Evolutionary conservation across 2,888 invertebrate species (phyloP), one percentile per base, ranked within the genome.

Genomic region (Pollenia angustigena): DNA sequence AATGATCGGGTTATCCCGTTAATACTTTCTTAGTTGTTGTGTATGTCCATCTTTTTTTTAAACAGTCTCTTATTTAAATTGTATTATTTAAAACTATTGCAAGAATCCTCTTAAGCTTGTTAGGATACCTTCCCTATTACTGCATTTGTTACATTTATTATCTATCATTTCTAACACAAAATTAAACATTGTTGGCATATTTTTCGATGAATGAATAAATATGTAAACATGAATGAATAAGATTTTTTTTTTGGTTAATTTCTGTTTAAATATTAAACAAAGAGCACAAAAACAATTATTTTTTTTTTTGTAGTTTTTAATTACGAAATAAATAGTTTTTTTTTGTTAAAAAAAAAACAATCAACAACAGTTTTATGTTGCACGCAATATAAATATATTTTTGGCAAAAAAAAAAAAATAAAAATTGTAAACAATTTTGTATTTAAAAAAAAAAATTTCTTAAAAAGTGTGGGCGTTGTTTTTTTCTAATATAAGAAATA

Each of bases 181-280:
- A 52, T 60, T 18, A 62, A 76, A 66, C 66, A 18, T 12, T 72
- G 69, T 75, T 86, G 82, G 82, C 85, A 86, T 82, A 84, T 80
- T 68, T 85, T 80, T 74, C 79, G 46, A 68, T 80, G 83, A 84
- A 84, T 85, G 79, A 84, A 79, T 54, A 66, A 52, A 32, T 52
- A 78, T 66, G 50, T 72, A 84, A 84, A 84, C 83, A 84, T 72
- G 78, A 84, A 84, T 84, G 83, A 84, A 79, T 72, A 60, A 42
- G 40, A 56, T 76, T 66, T 66, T 68, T 50, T n/a, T 10, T 69
- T 32, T n/a, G n/a, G 66, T 54, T n/a, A 12, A 23, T 58, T 78
- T 23, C 66, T 52, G 44, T 72, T 52, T 9, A 62, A 64, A 62
- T 64, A 62, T 75, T 18, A 62, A 62, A 62, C 48, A 62, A 64